These are phyloP conservation scores for Abscondita cerata DNA, from an alignment of 2,888 invertebrate species.

Conservation along the genomic window DNA sequence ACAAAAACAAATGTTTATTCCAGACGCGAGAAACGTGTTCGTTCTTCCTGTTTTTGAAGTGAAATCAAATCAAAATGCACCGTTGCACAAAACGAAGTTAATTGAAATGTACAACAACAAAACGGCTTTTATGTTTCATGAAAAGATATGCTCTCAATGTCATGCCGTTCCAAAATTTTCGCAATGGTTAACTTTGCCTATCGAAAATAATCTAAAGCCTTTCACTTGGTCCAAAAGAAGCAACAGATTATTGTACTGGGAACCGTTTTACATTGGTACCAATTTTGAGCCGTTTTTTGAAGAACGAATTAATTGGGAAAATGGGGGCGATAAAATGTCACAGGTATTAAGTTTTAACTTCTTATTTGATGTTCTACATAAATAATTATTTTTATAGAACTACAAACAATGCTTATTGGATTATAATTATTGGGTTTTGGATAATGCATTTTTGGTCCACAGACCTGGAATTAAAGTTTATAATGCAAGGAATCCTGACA, in stretches of 20 bases:
- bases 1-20: neutral
- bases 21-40: slow-evolving; percentile 19
- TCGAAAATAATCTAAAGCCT: slow-evolving; percentile 72
- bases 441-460: slow-evolving; percentile 86
- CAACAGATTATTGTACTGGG: slow-evolving; percentile 81
- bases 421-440: slow-evolving; percentile 86
- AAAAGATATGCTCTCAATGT: slow-evolving; percentile 81
- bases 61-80: neutral
- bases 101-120: neutral
- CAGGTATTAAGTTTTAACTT: slow-evolving; percentile 65
- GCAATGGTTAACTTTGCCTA: slow-evolving; percentile 75
- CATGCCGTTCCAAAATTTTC: slow-evolving; percentile 80
- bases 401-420: slow-evolving; percentile 68
- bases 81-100: slow-evolving; percentile 62
- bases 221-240: slow-evolving; percentile 80
- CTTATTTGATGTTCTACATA: no score
- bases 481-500: neutral
- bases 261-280: slow-evolving; percentile 89
- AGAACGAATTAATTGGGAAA: slow-evolving; percentile 88
- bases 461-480: slow-evolving; percentile 79
- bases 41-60: slow-evolving; percentile 32
- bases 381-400: neutral
- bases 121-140: slow-evolving; percentile 67
- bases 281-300: slow-evolving; percentile 83
- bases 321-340: slow-evolving; percentile 89